Evolutionary conservation across 1,140 invertebrate genomes (phyloP).

Genomic region (Polypedilum vanderplanki): DNA sequence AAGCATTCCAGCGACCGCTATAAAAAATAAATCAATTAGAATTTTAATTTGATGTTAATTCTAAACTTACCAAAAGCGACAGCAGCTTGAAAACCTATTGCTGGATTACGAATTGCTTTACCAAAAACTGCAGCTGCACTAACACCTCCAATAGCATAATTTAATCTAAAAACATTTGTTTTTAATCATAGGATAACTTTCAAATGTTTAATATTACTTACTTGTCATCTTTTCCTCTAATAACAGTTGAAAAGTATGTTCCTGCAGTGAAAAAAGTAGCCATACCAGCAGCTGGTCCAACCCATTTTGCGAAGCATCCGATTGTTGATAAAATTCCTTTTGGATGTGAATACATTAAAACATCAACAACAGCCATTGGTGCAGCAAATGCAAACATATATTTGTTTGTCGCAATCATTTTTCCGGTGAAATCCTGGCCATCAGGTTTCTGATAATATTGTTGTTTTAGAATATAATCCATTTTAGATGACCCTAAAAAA

Average conservation of each 20-base stretch:
- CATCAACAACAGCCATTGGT: conserved; percentile 49
- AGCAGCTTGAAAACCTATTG: conserved; percentile 39
- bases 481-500: not conserved
- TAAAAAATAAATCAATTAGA: conserved; percentile 39
- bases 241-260: conserved; percentile 50
- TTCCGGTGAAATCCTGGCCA: conserved; percentile 56
- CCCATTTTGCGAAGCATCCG: conserved; percentile 48
- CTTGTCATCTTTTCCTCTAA: conserved; percentile 58
- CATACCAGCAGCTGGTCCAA: conserved; percentile 55
- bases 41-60: not conserved
- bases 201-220: conserved; percentile 32
- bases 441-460: conserved; percentile 65
- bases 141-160: conserved; percentile 53
- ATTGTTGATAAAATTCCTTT: conserved; percentile 47
- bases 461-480: conserved; percentile 33
- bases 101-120: conserved; percentile 45
- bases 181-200: not conserved
- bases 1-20: conserved; percentile 46
- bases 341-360: conserved; percentile 51
- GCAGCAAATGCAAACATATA: conserved; percentile 48
- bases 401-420: conserved; percentile 54
- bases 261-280: conserved; percentile 55
- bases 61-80: conserved; percentile 30
- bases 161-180: conserved; percentile 39
- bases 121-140: conserved; percentile 51